These are phyloP conservation scores for Mystacornis crossleyi DNA, from an alignment of 2,113 vertebrate species.

Conservation along the genomic window DNA sequence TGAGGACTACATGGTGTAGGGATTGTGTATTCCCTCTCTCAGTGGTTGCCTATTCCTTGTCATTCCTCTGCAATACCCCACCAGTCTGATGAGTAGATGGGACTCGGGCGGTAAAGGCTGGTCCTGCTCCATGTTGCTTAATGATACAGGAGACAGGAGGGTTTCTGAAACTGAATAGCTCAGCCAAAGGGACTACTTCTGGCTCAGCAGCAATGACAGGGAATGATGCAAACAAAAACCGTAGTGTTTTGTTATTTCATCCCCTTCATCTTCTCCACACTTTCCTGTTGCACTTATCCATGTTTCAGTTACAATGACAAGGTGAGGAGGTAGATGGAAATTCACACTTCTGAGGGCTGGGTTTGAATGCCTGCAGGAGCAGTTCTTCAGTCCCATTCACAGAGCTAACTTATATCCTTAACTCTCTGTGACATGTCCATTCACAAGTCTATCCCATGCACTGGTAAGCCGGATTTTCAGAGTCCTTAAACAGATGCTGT, in stretches of 20 bases:
- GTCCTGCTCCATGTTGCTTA: not conserved
- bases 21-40: not conserved
- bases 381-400: not conserved
- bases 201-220: not conserved
- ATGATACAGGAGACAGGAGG: not conserved
- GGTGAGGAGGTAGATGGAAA: not conserved
- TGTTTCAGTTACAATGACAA: not conserved
- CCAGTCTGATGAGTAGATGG: not conserved
- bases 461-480: not conserved
- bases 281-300: not conserved
- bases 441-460: not conserved
- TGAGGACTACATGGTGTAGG: rapidly evolving
- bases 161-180: not conserved
- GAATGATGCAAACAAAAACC: not conserved
- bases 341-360: not conserved
- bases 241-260: not conserved
- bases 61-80: not conserved
- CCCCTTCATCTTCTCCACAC: not conserved
- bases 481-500: not conserved
- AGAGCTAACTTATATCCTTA: not conserved
- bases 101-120: not conserved
- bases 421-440: not conserved
- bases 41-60: not conserved
- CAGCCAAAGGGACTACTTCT: not conserved
- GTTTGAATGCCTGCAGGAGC: not conserved